A percentile compares a stretch with the other conserved stretches of the same genome.
These are phyloP conservation scores for Heptranchias perlo DNA, from an alignment of 2,113 vertebrate genomes.

Conservation along the genomic window DNA sequence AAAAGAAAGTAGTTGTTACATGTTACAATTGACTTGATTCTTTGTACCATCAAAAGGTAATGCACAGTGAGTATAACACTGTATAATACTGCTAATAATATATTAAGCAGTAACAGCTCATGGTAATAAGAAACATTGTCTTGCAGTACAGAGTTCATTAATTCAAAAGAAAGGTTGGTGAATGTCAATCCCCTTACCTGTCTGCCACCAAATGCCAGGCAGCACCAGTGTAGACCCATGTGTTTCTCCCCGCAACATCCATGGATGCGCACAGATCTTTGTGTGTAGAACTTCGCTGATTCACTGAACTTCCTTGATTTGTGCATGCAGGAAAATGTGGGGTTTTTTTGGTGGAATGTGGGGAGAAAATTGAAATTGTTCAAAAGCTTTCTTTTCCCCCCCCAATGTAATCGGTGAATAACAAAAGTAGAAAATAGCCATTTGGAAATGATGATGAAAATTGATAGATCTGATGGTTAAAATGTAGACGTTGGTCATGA, in stretches of 20 bases:
- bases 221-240: not conserved
- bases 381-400: too few relatives aligned
- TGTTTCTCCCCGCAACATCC: not conserved
- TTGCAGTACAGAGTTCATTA: not conserved
- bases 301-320: not conserved
- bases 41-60: not conserved
- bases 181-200: not conserved
- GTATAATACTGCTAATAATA: not conserved
- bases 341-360: not conserved
- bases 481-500: not conserved
- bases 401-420: not conserved
- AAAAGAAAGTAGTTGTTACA: not conserved
- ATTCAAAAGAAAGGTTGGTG: not conserved
- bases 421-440: not conserved
- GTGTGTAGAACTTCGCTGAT: not conserved
- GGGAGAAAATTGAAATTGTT: not conserved
- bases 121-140: not conserved
- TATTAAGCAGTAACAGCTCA: not conserved
- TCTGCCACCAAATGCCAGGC: not conserved
- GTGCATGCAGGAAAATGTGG: not conserved
- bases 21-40: not conserved
- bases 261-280: not conserved
- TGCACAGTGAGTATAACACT: not conserved
- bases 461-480: not conserved
- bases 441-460: not conserved